Conservation (phyloP, 1,140 invertebrate species). For the Anadara kagoshimensis region DNA sequence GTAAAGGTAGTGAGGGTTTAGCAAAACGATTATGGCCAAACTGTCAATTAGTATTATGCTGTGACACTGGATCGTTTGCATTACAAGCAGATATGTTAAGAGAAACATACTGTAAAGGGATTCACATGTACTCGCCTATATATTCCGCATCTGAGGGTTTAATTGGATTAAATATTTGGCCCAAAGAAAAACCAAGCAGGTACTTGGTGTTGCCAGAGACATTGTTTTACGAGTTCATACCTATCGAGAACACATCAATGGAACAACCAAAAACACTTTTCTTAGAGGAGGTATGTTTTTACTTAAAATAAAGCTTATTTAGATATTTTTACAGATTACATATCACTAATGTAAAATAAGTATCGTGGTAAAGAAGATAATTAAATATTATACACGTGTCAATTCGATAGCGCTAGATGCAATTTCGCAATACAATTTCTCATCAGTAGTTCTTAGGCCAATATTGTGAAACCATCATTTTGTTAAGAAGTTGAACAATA, state of each 20-base stretch:
- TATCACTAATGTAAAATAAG: too few relatives aligned
- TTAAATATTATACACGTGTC: too few relatives aligned
- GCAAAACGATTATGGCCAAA: constrained; percentile 68
- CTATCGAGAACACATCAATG: constrained; percentile 56
- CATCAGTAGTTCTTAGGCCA: too few relatives aligned
- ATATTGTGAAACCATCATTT: too few relatives aligned
- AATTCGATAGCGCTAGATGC: too few relatives aligned
- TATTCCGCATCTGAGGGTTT: constrained; percentile 73
- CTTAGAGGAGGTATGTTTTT: constrained; percentile 62
- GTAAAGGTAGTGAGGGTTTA: constrained; percentile 55
- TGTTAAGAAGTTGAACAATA: too few relatives aligned
- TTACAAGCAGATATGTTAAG: constrained; percentile 64
- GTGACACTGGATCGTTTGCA: constrained; percentile 68
- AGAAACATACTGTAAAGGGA: constrained; percentile 60
- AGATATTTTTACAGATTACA: too few relatives aligned
- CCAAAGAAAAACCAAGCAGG: constrained; percentile 47
- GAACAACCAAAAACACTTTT: constrained; percentile 67
- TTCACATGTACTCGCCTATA: constrained; percentile 68
- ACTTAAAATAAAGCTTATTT: neutral
- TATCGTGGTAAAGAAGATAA: too few relatives aligned
- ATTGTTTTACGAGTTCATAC: constrained; percentile 73
- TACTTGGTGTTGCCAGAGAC: constrained; percentile 64
- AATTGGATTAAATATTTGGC: constrained; percentile 70
- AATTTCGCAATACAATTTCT: too few relatives aligned
- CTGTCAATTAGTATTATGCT: constrained; percentile 61